Base-by-base conservation (phyloP, 2,888 invertebrate genomes). In the Drosophila borborema region DNA sequence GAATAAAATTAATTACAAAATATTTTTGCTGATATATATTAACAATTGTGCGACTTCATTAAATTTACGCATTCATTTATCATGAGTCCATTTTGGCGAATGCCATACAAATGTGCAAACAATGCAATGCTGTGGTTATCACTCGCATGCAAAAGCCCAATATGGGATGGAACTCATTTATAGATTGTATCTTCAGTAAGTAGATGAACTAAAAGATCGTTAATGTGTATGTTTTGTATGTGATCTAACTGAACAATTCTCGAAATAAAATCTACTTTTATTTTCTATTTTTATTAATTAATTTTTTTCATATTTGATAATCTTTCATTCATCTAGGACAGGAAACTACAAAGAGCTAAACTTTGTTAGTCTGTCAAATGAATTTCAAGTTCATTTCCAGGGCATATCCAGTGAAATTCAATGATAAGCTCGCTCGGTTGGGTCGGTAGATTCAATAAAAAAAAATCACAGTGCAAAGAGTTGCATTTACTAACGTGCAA, bases 31-130 rank as follows among this genome's bases (percentile, higher is more conserved):
- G 40, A 41, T 41, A 58, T 68, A 75, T 81, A 71, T 86, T 62
- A 74, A 67, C 75, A 89, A 87, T 82, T 89, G 74, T 80, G 80
- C 82, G 72, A 90, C 86, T 89, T 90, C 77, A 87, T 90, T 87
- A 80, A 89, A 70, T 87, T 74, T 48, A n/a, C 58, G 55, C 90
- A 81, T 90, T 60, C 67, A 67, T 67, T 41, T 78, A 82, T 90
- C 89, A 87, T 62, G 72, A 60, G 46, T 61, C 59, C 69, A 64
- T 81, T 87, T 82, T 74, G 73, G 41, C 41, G 61, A 84, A 73
- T 71, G 63, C 64, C 77, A 80, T 70, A 77, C 73, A 76, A 86
- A 67, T 72, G 72, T 73, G 66, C 73, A 80, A 68, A 74, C 73
- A 76, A 62, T 74, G 70, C 78, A 64, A 64, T 66, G 49, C 46